Evolutionary conservation across 1,140 invertebrate species (phyloP).

Genomic region (Nylanderia fulva): DNA sequence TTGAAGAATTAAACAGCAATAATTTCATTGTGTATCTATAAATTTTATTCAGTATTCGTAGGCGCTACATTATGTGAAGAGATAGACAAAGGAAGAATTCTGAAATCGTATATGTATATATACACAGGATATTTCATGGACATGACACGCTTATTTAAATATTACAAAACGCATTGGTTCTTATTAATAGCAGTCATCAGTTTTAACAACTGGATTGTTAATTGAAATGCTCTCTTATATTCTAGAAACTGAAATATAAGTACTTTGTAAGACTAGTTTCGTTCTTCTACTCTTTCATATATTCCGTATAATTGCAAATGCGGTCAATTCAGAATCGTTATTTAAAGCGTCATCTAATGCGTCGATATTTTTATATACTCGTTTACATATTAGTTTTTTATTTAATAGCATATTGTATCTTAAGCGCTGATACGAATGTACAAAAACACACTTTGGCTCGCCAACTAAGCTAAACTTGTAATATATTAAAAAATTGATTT

Average conservation of each 20-base stretch:
- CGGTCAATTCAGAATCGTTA: constrained; percentile 25
- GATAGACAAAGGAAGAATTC: constrained; percentile 56
- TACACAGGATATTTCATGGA: constrained; percentile 59
- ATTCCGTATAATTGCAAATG: constrained; percentile 49
- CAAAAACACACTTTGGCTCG: constrained; percentile 64
- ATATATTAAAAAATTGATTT: constrained; percentile 68
- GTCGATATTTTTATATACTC: constrained; percentile 46
- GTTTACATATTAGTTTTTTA: constrained; percentile 39
- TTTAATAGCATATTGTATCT: constrained; percentile 53
- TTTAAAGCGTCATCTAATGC: constrained; percentile 62
- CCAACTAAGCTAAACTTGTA: constrained; percentile 58
- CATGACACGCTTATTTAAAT: constrained; percentile 60
- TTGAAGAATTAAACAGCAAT: background rate
- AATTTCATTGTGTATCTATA: constrained; percentile 35
- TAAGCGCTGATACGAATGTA: constrained; percentile 67
- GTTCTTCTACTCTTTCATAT: constrained; percentile 37
- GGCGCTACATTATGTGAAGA: constrained; percentile 63
- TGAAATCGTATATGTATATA: constrained; percentile 57
- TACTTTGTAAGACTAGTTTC: constrained; percentile 59
- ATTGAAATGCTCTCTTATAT: constrained; percentile 48
- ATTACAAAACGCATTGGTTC: constrained; percentile 67
- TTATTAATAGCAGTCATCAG: constrained; percentile 59
- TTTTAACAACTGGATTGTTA: constrained; percentile 57
- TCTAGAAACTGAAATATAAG: constrained; percentile 65
- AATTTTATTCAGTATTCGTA: constrained; percentile 65